These are phyloP conservation scores for Spisula subtruncata DNA, from an alignment of 2,888 invertebrate genomes.

Conservation along the genomic window DNA sequence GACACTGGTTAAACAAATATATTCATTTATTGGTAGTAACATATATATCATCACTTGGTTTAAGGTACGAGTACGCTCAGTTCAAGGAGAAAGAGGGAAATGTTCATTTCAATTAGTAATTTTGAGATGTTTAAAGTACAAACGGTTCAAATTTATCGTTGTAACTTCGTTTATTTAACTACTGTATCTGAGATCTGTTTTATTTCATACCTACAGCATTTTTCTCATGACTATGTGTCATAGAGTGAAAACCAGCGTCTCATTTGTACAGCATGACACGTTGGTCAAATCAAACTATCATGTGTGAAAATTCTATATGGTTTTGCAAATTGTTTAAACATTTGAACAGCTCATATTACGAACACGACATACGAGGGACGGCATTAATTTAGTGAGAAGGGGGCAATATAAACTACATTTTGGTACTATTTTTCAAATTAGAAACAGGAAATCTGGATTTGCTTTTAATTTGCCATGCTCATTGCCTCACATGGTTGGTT, in stretches of 20 bases:
- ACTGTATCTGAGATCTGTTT: background rate
- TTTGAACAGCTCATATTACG: conserved; percentile 9
- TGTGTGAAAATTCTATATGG: background rate
- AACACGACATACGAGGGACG: background rate
- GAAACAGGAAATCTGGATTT: no score
- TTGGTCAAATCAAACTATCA: background rate
- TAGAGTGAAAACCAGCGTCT: background rate
- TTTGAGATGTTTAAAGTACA: background rate
- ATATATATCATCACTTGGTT: background rate
- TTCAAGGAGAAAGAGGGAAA: background rate
- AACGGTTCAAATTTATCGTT: background rate
- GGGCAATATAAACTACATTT: no score
- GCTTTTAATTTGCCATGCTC: no score
- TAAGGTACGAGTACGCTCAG: background rate
- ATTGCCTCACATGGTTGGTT: no score
- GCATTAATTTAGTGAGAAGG: no score
- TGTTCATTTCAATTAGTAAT: background rate
- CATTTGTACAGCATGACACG: background rate
- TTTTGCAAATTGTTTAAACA: conserved; percentile 2
- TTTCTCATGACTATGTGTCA: background rate
- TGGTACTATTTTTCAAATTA: no score
- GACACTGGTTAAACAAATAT: background rate
- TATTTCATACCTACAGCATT: background rate
- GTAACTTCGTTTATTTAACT: background rate
- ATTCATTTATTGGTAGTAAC: background rate